A percentile compares a stretch with the other conserved stretches of the same genome.
phyloP scores from a whole-genome alignment of 2,888 invertebrate genomes.

The Andrena praecox region DNA sequence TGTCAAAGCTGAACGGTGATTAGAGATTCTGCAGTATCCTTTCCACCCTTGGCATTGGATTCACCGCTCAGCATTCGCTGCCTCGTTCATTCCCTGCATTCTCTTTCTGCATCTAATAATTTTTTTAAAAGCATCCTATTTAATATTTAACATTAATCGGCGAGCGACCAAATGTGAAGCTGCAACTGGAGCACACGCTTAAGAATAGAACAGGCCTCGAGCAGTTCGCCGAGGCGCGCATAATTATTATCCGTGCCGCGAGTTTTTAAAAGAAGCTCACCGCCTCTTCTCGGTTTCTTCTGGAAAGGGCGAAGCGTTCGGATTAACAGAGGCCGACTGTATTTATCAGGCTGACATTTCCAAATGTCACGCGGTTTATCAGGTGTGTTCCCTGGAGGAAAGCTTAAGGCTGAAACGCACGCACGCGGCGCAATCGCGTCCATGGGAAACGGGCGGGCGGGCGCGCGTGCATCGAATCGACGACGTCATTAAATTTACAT shows the following conservation, averaged over 20 bases:
- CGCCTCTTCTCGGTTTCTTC: not conserved
- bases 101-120: no score
- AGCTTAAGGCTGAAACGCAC: conserved; percentile 59
- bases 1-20: no score
- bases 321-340: conserved; percentile 45
- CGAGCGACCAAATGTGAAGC: no score
- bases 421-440: conserved; percentile 55
- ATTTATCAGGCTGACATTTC: conserved; percentile 79
- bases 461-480: conserved; percentile 65
- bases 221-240: not conserved
- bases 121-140: no score
- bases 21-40: no score
- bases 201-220: not conserved
- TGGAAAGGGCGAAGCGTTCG: conserved; percentile 28
- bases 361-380: conserved; percentile 78
- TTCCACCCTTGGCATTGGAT: no score
- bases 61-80: no score
- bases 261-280: not conserved
- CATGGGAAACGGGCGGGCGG: conserved; percentile 49
- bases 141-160: no score
- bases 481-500: conserved; percentile 81
- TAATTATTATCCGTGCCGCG: not conserved
- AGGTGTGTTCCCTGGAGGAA: conserved; percentile 65
- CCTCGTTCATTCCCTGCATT: no score
- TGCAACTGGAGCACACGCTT: no score